Evolutionary conservation across 2,113 vertebrate genomes (phyloP).

Genomic region (Entosphenus tridentatus): DNA sequence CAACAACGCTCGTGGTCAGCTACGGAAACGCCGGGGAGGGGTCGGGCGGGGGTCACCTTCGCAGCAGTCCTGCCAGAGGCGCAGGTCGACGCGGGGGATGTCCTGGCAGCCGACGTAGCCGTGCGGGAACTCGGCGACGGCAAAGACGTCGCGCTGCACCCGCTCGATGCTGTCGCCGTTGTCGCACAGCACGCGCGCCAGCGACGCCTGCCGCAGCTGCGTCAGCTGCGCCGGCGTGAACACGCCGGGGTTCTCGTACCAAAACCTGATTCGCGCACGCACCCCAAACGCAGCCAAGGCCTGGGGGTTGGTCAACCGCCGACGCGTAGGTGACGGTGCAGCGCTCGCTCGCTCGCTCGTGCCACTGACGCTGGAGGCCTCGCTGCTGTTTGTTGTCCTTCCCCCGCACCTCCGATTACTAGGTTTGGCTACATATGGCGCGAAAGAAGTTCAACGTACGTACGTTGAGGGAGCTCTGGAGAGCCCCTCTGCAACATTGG

Average conservation of each 20-base stretch:
- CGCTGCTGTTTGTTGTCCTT: too few species aligned
- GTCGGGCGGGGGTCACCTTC: conserved; percentile 18
- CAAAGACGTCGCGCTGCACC: conserved; percentile 25
- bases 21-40: neutral
- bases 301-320: too few species aligned
- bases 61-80: conserved; percentile 27
- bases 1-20: neutral
- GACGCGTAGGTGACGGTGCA: too few species aligned
- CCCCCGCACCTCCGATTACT: too few species aligned
- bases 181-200: conserved; percentile 27
- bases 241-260: conserved; percentile 26
- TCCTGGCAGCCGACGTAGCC: conserved; percentile 21
- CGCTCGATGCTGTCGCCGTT: conserved; percentile 25
- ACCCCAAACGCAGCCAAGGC: too few species aligned
- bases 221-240: conserved; percentile 20
- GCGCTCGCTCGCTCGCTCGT: too few species aligned
- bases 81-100: conserved; percentile 18
- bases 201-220: conserved; percentile 22
- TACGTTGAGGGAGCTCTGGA: too few species aligned
- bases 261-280: conserved; percentile 17
- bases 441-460: too few species aligned
- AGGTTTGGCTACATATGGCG: neutral
- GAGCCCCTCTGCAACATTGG: too few species aligned
- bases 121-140: conserved; percentile 18
- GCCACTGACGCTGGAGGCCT: too few species aligned